phyloP scores from a whole-genome alignment of 2,797 vertebrate genomes.

The Gobio occitaniae region DNA sequence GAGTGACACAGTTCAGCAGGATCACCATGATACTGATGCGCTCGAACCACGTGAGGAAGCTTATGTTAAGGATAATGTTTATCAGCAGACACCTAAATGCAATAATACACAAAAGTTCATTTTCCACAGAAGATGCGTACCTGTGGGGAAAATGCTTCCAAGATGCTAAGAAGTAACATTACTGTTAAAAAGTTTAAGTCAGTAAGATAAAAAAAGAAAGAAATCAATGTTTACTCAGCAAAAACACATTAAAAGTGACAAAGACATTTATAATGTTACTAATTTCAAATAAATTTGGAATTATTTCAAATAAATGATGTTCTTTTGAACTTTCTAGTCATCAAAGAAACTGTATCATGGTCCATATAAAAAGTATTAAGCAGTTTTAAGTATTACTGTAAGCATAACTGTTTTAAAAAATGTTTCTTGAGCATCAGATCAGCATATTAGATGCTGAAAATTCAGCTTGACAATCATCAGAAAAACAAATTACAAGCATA shows the following conservation, averaged over 20 bases:
- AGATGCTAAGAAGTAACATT: background rate
- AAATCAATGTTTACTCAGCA: background rate
- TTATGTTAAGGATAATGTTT: constrained; percentile 71
- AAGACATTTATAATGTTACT: background rate
- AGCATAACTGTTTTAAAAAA: background rate
- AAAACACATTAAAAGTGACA: background rate
- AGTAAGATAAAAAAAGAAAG: background rate
- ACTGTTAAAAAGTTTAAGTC: background rate
- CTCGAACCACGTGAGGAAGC: constrained; percentile 90
- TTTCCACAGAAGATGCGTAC: background rate
- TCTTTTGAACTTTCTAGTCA: background rate
- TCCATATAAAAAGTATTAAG: background rate
- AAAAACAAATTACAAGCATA: background rate
- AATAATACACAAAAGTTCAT: background rate
- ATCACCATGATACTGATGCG: constrained; percentile 98
- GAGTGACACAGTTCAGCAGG: constrained; percentile 95
- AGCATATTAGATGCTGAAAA: background rate
- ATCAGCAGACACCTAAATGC: background rate
- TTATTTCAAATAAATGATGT: background rate
- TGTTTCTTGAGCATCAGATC: background rate
- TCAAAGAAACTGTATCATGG: background rate
- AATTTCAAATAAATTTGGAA: background rate
- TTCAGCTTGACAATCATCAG: background rate
- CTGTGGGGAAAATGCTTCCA: background rate
- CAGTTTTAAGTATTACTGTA: background rate